Conservation (phyloP, 2,888 invertebrate species). For the Barypeithes pellucidus region DNA sequence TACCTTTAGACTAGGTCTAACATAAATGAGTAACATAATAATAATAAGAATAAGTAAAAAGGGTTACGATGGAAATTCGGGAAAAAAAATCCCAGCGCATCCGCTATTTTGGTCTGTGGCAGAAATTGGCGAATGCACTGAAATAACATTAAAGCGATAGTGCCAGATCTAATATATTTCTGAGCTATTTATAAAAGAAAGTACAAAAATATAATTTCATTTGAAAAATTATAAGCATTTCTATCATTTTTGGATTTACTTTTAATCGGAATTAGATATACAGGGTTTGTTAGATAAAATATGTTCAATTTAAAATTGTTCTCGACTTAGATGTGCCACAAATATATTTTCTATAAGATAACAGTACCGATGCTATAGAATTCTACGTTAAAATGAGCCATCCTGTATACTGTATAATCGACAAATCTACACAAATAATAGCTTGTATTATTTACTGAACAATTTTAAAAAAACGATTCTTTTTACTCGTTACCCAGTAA, state of each 20-base stretch:
- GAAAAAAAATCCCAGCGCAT: neutral
- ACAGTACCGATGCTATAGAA: no score
- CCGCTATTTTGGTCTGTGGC: neutral
- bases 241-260: constrained; percentile 34
- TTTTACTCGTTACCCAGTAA: neutral
- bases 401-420: no score
- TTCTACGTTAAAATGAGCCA: no score
- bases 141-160: neutral
- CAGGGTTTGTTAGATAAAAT: no score
- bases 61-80: neutral
- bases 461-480: no score
- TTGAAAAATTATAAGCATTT: constrained; percentile 24
- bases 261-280: no score
- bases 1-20: constrained; percentile 10
- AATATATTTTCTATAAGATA: no score
- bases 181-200: constrained; percentile 49
- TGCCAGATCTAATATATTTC: constrained; percentile 5
- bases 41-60: neutral
- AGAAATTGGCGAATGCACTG: neutral
- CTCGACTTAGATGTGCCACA: no score
- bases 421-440: neutral
- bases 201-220: constrained; percentile 62
- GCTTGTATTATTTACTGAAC: neutral
- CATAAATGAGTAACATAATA: neutral
- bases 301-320: no score